Evolutionary conservation across 2,113 vertebrate species (phyloP).

Genomic region (Alces alces): DNA sequence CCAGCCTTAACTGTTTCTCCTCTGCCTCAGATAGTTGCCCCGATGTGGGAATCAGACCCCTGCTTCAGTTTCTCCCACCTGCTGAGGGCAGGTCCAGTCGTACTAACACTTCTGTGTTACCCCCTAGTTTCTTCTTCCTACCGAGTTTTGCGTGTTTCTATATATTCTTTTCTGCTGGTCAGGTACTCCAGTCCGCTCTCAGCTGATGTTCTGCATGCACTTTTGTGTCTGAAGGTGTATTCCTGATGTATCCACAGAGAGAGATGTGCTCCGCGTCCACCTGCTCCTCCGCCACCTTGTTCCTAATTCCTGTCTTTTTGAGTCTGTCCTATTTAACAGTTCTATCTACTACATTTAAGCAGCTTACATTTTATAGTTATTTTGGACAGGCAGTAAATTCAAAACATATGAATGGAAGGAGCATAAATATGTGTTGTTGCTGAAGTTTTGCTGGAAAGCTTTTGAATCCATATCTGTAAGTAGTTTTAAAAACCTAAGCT

Average conservation of each 20-base stretch:
- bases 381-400: neutral
- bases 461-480: neutral
- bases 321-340: neutral
- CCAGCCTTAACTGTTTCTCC: neutral
- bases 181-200: rapidly evolving
- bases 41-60: rapidly evolving
- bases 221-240: neutral
- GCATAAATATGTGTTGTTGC: neutral
- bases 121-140: neutral
- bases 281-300: neutral
- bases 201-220: neutral
- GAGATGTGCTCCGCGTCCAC: neutral
- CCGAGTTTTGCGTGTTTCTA: rapidly evolving
- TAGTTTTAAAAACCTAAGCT: neutral
- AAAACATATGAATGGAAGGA: neutral
- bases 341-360: neutral
- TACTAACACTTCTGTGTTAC: neutral
- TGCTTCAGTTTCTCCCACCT: neutral
- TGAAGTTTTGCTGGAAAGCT: neutral
- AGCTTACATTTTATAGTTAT: neutral
- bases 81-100: rapidly evolving
- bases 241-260: neutral
- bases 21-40: neutral
- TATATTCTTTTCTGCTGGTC: neutral
- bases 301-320: neutral